Base-by-base conservation (phyloP, 2,888 invertebrate genomes). In the Metalampra italica region DNA sequence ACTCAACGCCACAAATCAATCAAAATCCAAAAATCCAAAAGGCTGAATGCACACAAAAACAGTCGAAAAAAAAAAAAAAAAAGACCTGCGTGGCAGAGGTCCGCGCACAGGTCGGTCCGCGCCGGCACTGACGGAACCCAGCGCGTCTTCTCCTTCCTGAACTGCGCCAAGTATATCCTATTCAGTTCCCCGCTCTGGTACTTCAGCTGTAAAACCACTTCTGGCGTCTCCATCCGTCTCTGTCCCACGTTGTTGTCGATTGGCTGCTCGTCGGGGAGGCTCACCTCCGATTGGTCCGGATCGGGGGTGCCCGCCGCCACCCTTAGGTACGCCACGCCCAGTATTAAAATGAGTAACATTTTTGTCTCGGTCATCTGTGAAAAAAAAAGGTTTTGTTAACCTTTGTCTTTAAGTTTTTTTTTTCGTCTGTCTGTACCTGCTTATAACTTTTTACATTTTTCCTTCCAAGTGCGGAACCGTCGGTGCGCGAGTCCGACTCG, bases 11-110 rank as follows among this genome's bases (percentile, higher is more conserved):
- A 41, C 42, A 47, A 49, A 39, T 29, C 12, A 9, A 43, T 42
- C 14, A 48, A 43, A 45, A 43, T 50, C 54, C 52, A 43, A 51
- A 56, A 50, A 37, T 52, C 50, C 50, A 55, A 50, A 60, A 2
- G 5, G 2, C 5, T 5, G 22, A 5, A 3, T 22, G 22, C 5
- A 3, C 22, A 22, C 51, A 51, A 47, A 41, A 54, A 45, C 48
- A 45, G n/a, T 59, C 51, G 45, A 57, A 50, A 55, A 59, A 57
- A 46, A 49, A 59, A 60, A 56, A 62, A 53, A 60, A 53, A 53
- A 59, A 47, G 54, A 89, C 90, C 90, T 78, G 89, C 84, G 75
- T 84, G 80, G 50, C 90, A 90, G 56, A 90, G 75, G 82, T 90
- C 89, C 71, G 81, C 64, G 62, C 90, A 90, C 57, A 86, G 61